phyloP scores from a whole-genome alignment of 2,113 vertebrate genomes.

The Sterrhoptilus dennistouni region DNA sequence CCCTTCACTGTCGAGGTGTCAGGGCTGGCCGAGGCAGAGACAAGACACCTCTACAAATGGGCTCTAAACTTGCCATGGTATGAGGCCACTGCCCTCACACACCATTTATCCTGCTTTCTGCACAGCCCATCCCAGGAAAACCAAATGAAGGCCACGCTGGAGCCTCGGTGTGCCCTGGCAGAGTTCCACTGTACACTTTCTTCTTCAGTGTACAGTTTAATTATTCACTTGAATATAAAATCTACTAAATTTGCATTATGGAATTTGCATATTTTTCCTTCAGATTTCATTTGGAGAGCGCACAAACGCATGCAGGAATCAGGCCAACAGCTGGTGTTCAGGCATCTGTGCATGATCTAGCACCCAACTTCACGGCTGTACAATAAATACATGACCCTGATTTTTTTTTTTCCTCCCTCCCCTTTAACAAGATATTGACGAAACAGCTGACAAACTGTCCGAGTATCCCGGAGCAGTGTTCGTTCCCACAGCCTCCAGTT shows the following conservation, averaged over 20 bases:
- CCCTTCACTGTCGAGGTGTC: too few relatives aligned
- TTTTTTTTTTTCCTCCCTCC: rapidly evolving
- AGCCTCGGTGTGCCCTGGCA: rapidly evolving
- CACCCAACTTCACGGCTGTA: background rate
- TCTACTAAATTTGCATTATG: background rate
- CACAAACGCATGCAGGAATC: background rate
- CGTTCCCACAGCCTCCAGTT: rapidly evolving
- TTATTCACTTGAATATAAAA: background rate
- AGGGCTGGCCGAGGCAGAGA: too few relatives aligned
- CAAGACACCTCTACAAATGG: background rate
- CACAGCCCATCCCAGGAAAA: background rate
- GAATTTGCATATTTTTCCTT: background rate
- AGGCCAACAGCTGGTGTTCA: background rate
- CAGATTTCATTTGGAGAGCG: background rate
- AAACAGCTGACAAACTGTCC: rapidly evolving
- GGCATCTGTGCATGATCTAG: background rate
- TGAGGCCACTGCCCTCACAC: rapidly evolving
- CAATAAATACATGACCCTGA: rapidly evolving
- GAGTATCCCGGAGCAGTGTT: rapidly evolving
- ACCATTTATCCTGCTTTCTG: background rate
- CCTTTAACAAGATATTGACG: background rate
- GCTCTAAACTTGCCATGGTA: rapidly evolving
- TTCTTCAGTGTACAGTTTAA: background rate
- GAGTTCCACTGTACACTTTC: background rate
- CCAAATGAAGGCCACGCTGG: background rate